These are phyloP conservation scores for Bufo bufo DNA, from an alignment of 2,113 vertebrate genomes.

Conservation along the genomic window DNA sequence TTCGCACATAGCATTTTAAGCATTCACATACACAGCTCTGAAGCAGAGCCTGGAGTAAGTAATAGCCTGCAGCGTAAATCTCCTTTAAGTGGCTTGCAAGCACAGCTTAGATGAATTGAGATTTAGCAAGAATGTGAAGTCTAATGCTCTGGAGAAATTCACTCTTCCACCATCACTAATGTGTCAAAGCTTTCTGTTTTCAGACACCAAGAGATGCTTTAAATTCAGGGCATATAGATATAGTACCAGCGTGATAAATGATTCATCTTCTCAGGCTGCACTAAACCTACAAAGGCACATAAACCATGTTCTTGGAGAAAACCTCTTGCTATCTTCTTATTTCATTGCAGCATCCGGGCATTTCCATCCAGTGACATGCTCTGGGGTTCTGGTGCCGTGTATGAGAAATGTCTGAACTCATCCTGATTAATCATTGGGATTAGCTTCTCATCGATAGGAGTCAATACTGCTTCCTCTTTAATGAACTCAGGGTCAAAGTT, in stretches of 20 bases:
- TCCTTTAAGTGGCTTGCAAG: background rate
- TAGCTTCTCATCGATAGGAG: conserved; percentile 88
- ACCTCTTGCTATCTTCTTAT: conserved; percentile 57
- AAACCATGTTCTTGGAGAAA: conserved; percentile 28
- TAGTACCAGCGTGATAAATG: conserved; percentile 25
- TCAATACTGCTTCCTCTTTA: conserved; percentile 91
- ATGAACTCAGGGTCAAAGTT: conserved; percentile 99
- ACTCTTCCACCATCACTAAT: conserved; percentile 10
- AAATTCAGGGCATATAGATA: background rate
- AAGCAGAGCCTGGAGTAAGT: background rate
- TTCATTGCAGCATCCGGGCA: conserved; percentile 49
- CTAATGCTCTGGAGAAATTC: conserved; percentile 18
- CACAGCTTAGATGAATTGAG: background rate
- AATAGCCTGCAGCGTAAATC: background rate
- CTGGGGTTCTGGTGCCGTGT: conserved; percentile 80
- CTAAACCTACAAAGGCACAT: conserved; percentile 2
- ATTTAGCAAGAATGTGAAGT: conserved; percentile 21
- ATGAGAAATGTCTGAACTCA: conserved; percentile 95
- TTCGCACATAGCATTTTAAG: background rate
- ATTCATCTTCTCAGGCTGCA: conserved; percentile 5
- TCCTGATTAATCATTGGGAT: conserved; percentile 92
- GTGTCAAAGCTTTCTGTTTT: conserved; percentile 2
- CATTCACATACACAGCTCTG: background rate
- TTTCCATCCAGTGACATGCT: conserved; percentile 28
- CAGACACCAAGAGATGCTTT: background rate